Evolutionary conservation across 2,888 invertebrate genomes (phyloP), one percentile per base, ranked within the genome.

Genomic region (Tortricodes alternella): DNA sequence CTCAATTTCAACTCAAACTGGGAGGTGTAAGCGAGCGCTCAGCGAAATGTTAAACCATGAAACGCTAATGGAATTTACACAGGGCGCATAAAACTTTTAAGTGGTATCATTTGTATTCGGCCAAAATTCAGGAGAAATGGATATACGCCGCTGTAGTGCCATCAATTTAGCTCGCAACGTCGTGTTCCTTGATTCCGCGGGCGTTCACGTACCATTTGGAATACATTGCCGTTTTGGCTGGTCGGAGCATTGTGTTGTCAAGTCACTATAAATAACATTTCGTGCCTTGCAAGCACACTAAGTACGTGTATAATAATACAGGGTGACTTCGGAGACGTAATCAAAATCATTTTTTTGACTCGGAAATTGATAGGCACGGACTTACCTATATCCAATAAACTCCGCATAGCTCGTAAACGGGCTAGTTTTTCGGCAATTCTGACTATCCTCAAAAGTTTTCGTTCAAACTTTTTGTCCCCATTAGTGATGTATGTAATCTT

Each of bases 61-160:
- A 83, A 83, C 76, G 73, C 66, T 83, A 85, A 88, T 85, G 80
- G 79, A 83, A 85, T 84, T 85, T 84, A 85, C 81, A 83, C 80
- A 72, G 80, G 80, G 80, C 75, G 78, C 77, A 83, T 87, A 81
- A 85, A 87, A 87, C 80, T 89, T 82, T 82, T 84, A 86, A 87
- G 84, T 80, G 81, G 74, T 72, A 73, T 79, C 85, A 78, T 86
- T 88, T 84, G 84, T 83, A 84, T 86, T 82, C 81, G 70, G 74
- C 71, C 74, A 74, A 76, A 76, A 74, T 75, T 72, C 56, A 13
- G 16, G 43, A 35, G 56, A 35, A 56, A 56, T 50, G 50, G 50
- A 56, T 56, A 56, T 43, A 44, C 55, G 53, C 48, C 53, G 53
- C 48, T 48, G 44, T 50, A 56, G 49, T 50, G 50, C 49, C 56